These are phyloP conservation scores for Melanostoma scalare DNA, from an alignment of 2,888 invertebrate genomes.

Conservation along the genomic window DNA sequence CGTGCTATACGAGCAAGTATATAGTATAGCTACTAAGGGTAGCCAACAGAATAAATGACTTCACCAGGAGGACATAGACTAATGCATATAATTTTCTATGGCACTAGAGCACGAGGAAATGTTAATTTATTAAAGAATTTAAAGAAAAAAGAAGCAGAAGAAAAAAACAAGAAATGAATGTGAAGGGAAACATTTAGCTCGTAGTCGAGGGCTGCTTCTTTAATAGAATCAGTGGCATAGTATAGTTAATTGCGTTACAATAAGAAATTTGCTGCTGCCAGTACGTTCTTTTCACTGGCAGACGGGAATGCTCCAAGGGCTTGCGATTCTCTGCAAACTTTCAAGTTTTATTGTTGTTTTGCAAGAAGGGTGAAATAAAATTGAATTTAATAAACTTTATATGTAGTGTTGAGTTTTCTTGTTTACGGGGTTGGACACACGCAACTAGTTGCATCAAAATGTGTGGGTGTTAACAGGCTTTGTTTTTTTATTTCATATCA, in stretches of 20 bases:
- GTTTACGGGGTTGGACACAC: too few species aligned
- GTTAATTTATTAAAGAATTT: conserved; percentile 64
- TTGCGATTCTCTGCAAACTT: neutral
- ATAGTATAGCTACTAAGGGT: neutral
- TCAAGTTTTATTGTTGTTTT: too few species aligned
- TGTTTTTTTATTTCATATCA: too few species aligned
- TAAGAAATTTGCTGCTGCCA: conserved; percentile 50
- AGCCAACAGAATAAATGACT: conserved; percentile 17
- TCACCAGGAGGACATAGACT: conserved; percentile 7
- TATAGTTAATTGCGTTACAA: conserved; percentile 62
- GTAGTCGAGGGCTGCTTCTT: conserved; percentile 38
- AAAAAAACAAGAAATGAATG: conserved; percentile 43
- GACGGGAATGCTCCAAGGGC: conserved; percentile 37
- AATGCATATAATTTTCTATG: conserved; percentile 63
- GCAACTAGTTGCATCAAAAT: too few species aligned
- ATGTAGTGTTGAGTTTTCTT: too few species aligned
- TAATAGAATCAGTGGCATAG: conserved; percentile 62
- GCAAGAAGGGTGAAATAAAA: too few species aligned
- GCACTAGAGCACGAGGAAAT: conserved; percentile 39
- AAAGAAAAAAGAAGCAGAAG: conserved; percentile 29
- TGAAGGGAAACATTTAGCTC: conserved; percentile 64
- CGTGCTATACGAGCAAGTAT: neutral
- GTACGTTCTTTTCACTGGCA: conserved; percentile 33
- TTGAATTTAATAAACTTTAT: too few species aligned
- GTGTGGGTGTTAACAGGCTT: too few species aligned